A percentile compares a stretch with the other conserved stretches of the same genome.
Conservation (phyloP, 2,888 invertebrate genomes). For the Drosophila putrida region DNA sequence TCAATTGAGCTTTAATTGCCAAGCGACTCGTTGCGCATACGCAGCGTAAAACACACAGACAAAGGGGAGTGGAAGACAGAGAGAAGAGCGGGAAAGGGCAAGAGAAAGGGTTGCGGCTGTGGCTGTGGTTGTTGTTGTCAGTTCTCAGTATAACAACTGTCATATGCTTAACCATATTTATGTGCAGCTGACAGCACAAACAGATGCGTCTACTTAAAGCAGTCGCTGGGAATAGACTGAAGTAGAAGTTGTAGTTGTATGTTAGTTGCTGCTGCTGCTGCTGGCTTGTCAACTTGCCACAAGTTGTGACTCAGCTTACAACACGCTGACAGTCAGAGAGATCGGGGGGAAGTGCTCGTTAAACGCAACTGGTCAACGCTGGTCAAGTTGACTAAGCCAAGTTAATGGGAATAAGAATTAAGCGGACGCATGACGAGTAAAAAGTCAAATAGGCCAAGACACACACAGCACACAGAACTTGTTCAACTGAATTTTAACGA, state of each 20-base stretch:
- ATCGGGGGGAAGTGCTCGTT: slow-evolving; percentile 2
- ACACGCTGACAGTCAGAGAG: slow-evolving; percentile 24
- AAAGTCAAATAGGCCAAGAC: slow-evolving; percentile 43
- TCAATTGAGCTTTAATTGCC: slow-evolving; percentile 69
- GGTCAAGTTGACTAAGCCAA: slow-evolving; percentile 33
- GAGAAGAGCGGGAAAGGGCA: not conserved
- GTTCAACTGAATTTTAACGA: slow-evolving; percentile 58
- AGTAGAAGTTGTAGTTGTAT: not conserved
- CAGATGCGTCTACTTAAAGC: slow-evolving; percentile 1
- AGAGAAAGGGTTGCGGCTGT: slow-evolving; percentile 1
- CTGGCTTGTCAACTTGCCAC: slow-evolving; percentile 41
- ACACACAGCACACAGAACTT: slow-evolving; percentile 8
- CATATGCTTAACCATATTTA: slow-evolving; percentile 47
- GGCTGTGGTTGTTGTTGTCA: slow-evolving; percentile 25
- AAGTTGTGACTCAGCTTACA: slow-evolving; percentile 29
- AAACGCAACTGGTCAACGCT: slow-evolving; percentile 21
- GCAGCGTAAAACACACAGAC: slow-evolving; percentile 51
- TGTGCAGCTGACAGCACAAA: slow-evolving; percentile 44
- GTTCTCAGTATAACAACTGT: slow-evolving; percentile 48
- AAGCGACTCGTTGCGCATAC: slow-evolving; percentile 47
- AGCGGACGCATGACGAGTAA: slow-evolving; percentile 54
- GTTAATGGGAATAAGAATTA: slow-evolving; percentile 60
- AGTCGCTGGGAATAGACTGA: slow-evolving; percentile 20
- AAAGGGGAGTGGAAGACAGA: slow-evolving; percentile 16
- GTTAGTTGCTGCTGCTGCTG: not conserved